Conservation (phyloP, 1,140 invertebrate species). For the Lasioglossum baleicum region DNA sequence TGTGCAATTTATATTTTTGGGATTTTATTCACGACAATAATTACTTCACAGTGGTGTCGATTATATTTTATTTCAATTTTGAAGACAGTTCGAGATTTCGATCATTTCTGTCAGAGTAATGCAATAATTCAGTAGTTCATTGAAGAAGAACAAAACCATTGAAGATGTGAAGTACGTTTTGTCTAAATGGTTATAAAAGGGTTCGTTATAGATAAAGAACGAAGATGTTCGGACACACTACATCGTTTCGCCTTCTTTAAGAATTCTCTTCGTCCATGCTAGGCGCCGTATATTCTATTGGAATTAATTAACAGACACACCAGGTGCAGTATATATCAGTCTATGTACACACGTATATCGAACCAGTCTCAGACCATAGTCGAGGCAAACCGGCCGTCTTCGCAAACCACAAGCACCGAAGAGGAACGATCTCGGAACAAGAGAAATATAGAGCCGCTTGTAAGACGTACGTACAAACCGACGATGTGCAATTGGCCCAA, state of each 20-base stretch:
- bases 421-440: slow-evolving; percentile 31
- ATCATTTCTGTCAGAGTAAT: too few species aligned
- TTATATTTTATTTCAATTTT: too few species aligned
- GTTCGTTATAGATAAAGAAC: too few species aligned
- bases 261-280: background rate
- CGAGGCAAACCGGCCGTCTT: slow-evolving; percentile 10
- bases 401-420: slow-evolving; percentile 28
- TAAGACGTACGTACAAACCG: slow-evolving; percentile 8
- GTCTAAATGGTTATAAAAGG: too few species aligned
- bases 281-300: background rate
- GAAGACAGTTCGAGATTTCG: too few species aligned
- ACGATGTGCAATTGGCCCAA: slow-evolving; percentile 13
- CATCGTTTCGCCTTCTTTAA: background rate
- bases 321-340: slow-evolving; percentile 5
- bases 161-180: too few species aligned
- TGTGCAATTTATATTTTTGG: too few species aligned
- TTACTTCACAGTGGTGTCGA: too few species aligned
- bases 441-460: slow-evolving; percentile 19
- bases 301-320: slow-evolving; percentile 37
- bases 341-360: background rate
- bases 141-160: too few species aligned
- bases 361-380: background rate
- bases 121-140: too few species aligned
- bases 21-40: too few species aligned
- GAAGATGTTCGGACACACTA: too few species aligned